Evolutionary conservation across 2,797 vertebrate genomes (phyloP).

Genomic region (Columba guinea): DNA sequence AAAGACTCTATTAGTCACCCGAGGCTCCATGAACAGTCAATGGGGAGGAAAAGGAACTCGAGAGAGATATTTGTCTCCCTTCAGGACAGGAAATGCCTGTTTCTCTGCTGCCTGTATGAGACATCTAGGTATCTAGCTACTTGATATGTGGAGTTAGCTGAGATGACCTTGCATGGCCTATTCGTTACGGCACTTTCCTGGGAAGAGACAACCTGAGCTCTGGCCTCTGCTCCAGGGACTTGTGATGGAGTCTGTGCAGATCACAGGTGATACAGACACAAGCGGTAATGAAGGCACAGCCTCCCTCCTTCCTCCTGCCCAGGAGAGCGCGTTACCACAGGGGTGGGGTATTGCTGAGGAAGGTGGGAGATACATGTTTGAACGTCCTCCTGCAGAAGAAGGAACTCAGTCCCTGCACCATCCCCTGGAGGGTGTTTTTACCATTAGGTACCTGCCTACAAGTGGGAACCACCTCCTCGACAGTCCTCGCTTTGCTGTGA

Average conservation of each 20-base stretch:
- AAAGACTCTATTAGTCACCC: not conserved
- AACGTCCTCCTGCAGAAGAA: not conserved
- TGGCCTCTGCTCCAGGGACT: not conserved
- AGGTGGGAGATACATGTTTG: not conserved
- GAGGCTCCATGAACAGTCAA: not conserved
- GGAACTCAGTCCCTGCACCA: rapidly evolving
- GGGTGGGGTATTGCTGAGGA: not conserved
- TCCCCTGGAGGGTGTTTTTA: not conserved
- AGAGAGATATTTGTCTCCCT: not conserved
- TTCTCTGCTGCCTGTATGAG: not conserved
- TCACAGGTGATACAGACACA: not conserved
- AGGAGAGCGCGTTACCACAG: not conserved
- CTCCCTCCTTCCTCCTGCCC: not conserved
- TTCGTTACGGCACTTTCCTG: not conserved
- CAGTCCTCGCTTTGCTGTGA: not conserved
- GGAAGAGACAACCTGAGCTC: not conserved
- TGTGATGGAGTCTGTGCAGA: not conserved
- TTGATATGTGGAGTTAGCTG: not conserved
- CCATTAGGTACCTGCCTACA: not conserved
- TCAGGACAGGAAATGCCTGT: constrained; percentile 54
- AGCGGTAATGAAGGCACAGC: not conserved
- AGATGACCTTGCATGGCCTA: not conserved
- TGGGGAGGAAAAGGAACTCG: not conserved
- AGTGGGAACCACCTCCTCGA: not conserved
- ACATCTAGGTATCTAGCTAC: not conserved